phyloP scores from a whole-genome alignment of 1,140 invertebrate species.

The Akabosia matsudoensis region DNA sequence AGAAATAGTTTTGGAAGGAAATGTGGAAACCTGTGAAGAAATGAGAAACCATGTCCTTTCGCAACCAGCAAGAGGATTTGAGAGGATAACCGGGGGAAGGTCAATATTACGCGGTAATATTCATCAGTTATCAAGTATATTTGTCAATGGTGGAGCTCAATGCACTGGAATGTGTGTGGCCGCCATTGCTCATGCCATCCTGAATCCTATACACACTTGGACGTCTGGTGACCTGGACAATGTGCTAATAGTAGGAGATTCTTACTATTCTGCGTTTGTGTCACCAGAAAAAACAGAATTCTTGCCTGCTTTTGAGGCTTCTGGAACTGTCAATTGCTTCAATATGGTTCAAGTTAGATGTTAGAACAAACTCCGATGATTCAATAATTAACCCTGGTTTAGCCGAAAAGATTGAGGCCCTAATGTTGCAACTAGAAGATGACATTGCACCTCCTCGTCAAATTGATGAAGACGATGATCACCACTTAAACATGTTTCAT shows the following conservation, averaged over 20 bases:
- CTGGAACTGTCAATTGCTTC: not conserved
- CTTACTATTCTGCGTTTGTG: not conserved
- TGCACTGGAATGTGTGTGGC: constrained; percentile 1
- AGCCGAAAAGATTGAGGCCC: not conserved
- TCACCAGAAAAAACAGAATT: not conserved
- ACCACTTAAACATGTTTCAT: too few species aligned
- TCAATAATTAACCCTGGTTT: not conserved
- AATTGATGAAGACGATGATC: not conserved
- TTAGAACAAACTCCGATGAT: not conserved
- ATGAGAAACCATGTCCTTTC: not conserved
- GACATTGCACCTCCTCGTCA: not conserved
- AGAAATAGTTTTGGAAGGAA: not conserved
- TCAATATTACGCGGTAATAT: not conserved
- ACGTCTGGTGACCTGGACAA: not conserved
- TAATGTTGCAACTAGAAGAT: not conserved
- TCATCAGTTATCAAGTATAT: not conserved
- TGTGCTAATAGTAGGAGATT: not conserved
- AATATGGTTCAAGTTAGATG: not conserved
- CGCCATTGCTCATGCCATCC: not conserved
- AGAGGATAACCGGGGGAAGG: not conserved
- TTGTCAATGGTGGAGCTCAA: not conserved
- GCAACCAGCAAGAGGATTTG: not conserved
- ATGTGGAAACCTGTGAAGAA: not conserved
- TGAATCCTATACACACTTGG: not conserved
- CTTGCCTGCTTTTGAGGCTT: not conserved